A percentile compares a stretch with the other conserved stretches of the same genome.
These are phyloP conservation scores for Paracyclopina nana DNA, from an alignment of 1,140 invertebrate species.

Conservation along the genomic window DNA sequence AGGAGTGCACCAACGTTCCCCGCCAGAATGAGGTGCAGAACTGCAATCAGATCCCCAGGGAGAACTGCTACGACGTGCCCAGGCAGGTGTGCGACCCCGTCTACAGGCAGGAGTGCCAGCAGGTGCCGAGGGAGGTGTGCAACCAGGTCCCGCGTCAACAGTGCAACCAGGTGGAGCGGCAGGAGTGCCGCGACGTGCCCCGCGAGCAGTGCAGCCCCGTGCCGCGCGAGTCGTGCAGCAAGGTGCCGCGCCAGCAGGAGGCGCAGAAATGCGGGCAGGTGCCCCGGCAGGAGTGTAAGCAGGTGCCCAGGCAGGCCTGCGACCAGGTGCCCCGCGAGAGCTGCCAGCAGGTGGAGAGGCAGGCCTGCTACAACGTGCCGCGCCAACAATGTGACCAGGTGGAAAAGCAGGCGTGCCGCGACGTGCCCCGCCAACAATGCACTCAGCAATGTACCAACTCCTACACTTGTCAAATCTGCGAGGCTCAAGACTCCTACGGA, in stretches of 20 bases:
- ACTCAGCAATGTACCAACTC: constrained; percentile 5
- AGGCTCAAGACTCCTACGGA: constrained; percentile 11
- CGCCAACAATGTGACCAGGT: constrained; percentile 4
- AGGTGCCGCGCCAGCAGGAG: not conserved
- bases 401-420: constrained; percentile 4
- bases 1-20: constrained; percentile 12
- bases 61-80: constrained; percentile 8
- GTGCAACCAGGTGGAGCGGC: constrained; percentile 8
- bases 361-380: constrained; percentile 8
- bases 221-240: not conserved
- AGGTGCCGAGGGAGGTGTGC: constrained; percentile 10
- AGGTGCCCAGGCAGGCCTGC: constrained; percentile 1
- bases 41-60: not conserved
- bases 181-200: constrained; percentile 1
- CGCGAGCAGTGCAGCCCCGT: not conserved
- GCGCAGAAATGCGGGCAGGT: constrained; percentile 11
- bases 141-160: constrained; percentile 10
- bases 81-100: constrained; percentile 5
- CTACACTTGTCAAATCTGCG: constrained; percentile 15
- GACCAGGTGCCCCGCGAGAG: constrained; percentile 4
- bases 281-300: constrained; percentile 9
- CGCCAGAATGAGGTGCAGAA: not conserved
- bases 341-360: not conserved
- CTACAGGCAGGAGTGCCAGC: constrained; percentile 11
- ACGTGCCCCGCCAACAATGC: constrained; percentile 13